These are phyloP conservation scores for Kryptopterus vitreolus DNA, from an alignment of 2,797 vertebrate genomes.

Conservation along the genomic window DNA sequence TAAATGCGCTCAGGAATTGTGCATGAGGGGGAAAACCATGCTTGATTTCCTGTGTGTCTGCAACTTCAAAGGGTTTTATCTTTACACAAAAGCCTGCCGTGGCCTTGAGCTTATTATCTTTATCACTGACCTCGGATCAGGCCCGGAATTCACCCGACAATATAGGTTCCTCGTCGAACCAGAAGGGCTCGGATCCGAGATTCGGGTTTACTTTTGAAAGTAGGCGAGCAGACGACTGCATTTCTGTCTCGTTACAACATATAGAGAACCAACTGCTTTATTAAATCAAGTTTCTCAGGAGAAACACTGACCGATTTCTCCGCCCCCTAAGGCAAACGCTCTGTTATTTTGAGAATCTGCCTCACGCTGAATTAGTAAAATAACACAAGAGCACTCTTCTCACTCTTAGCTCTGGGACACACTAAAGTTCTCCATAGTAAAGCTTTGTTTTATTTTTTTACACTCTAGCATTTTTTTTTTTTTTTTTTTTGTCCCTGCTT, in stretches of 20 bases:
- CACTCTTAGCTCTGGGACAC: conserved; percentile 1
- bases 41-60: not conserved
- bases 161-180: not conserved
- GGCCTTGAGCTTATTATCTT: conserved; percentile 27
- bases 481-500: not conserved
- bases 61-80: conserved; percentile 1
- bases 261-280: conserved; percentile 17
- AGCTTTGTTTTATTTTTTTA: not conserved
- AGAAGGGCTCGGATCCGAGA: not conserved
- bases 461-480: not conserved
- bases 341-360: conserved; percentile 31
- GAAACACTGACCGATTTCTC: conserved; percentile 34
- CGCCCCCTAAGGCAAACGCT: conserved; percentile 24
- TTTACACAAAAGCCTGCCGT: not conserved
- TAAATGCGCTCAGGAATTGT: not conserved
- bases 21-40: not conserved
- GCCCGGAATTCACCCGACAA: not conserved
- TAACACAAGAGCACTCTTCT: conserved; percentile 12
- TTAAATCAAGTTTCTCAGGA: conserved; percentile 47
- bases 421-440: not conserved
- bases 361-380: conserved; percentile 23
- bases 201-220: not conserved
- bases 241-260: conserved; percentile 17
- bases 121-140: conserved; percentile 24
- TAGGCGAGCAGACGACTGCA: not conserved